phyloP scores from a whole-genome alignment of 2,888 invertebrate genomes.

The Uloborus plumipes region DNA sequence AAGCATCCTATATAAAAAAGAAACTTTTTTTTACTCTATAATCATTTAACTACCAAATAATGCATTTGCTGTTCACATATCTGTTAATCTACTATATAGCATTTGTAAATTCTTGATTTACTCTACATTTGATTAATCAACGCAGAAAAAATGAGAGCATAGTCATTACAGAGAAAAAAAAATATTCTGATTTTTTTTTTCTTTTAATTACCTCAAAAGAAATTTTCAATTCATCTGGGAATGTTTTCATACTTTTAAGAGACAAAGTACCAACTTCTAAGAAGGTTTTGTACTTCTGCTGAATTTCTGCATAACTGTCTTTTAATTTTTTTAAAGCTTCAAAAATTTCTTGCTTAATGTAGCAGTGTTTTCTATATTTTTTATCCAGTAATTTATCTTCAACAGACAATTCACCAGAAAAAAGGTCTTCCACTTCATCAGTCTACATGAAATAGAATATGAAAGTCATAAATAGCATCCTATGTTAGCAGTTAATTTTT shows the following conservation, averaged over 20 bases:
- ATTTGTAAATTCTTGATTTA: too few species aligned
- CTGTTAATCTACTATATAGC: too few species aligned
- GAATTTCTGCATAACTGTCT: conserved; percentile 13
- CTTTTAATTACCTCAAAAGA: neutral
- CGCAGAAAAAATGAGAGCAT: too few species aligned
- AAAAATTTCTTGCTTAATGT: neutral
- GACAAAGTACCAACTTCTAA: conserved; percentile 14
- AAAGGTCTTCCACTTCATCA: neutral
- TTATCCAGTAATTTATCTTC: conserved; percentile 27
- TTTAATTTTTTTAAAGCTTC: conserved; percentile 8
- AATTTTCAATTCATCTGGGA: conserved; percentile 36
- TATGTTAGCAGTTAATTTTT: too few species aligned
- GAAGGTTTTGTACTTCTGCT: conserved; percentile 18
- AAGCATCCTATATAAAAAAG: neutral
- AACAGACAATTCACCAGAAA: conserved; percentile 8
- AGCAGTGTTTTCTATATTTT: conserved; percentile 1
- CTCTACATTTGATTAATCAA: too few species aligned
- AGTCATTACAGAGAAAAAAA: too few species aligned
- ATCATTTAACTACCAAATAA: too few species aligned
- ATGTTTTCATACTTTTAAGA: conserved; percentile 10
- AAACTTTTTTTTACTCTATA: too few species aligned
- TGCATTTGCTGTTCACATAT: too few species aligned
- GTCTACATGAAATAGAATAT: conserved; percentile 1
- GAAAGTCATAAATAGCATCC: too few species aligned
- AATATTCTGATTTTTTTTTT: too few species aligned